Evolutionary conservation across 2,113 vertebrate genomes (phyloP).

Genomic region (Thomomys bottae): DNA sequence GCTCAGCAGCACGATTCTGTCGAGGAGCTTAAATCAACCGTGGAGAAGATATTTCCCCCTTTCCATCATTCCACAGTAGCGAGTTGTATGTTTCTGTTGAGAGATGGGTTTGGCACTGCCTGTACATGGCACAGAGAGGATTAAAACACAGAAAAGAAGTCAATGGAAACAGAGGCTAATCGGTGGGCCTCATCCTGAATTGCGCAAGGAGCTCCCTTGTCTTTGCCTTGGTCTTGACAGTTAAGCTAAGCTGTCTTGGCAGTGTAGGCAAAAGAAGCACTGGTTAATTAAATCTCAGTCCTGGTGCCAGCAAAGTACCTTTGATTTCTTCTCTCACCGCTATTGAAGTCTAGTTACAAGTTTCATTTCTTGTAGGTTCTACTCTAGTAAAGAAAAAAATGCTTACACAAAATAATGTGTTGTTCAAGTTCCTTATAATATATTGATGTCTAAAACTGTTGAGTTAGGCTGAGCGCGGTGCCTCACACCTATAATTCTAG

Average conservation of each 20-base stretch:
- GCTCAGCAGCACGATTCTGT: neutral
- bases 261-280: slow-evolving; percentile 62
- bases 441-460: too few relatives aligned
- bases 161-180: slow-evolving; percentile 71
- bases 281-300: slow-evolving; percentile 75
- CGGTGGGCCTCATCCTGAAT: slow-evolving; percentile 48
- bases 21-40: neutral
- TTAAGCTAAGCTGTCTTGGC: neutral
- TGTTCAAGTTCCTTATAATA: slow-evolving; percentile 36
- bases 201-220: slow-evolving; percentile 57
- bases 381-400: slow-evolving; percentile 26
- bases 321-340: slow-evolving; percentile 75
- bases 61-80: slow-evolving; percentile 19
- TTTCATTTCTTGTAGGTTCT: slow-evolving; percentile 53
- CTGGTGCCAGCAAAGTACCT: slow-evolving; percentile 74
- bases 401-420: slow-evolving; percentile 60
- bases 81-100: slow-evolving; percentile 41
- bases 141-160: slow-evolving; percentile 69
- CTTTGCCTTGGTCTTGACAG: slow-evolving; percentile 58
- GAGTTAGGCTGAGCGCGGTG: too few relatives aligned
- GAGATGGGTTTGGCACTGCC: slow-evolving; percentile 49
- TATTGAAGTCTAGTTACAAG: slow-evolving; percentile 78
- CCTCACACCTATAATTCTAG: too few relatives aligned
- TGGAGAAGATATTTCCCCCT: neutral
- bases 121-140: slow-evolving; percentile 61